Base-by-base conservation (phyloP, 2,113 vertebrate species). In the Daubentonia madagascariensis region DNA sequence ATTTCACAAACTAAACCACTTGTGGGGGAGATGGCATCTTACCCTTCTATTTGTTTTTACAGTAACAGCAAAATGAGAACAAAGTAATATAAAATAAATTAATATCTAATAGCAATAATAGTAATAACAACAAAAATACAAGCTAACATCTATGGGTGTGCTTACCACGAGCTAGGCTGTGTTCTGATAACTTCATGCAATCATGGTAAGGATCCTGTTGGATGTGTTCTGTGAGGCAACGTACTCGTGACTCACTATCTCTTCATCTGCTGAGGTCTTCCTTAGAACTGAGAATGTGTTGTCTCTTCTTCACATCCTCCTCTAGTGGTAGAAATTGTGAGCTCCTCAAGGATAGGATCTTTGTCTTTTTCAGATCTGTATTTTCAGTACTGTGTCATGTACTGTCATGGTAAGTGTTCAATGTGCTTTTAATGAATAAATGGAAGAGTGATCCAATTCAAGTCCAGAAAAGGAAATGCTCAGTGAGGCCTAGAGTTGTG, bases 221-320 rank as follows among this genome's bases (percentile, higher is more conserved):
- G 50, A n/a, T n/a, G 25, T 32, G 13, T 43, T 65, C 57, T 52
- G n/a, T 2, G 25, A 50, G 25, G 35, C 28, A 50, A 45, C 0
- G 1, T 10, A 32, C 25, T 14, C 20, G 1, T 2, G 1, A 28
- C 52, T 28, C 45, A 59, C 0, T 25, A 0, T 23, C 8, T 20
- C n/a, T 59, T 68, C 32, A 11, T 52, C 84, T 61, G 8, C 37
- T n/a, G 35, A 30, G 8, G 8, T 43, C 43, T 57, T 86, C 32
- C 61, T 92, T 16, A 4, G 6, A 57, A 4, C 3, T 7, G 40
- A 81, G 40, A 16, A 40, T 32, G 12, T 10, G 2, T 37, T 22
- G 4, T 68, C 20, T 11, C 23, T 22, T 45, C 50, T 57, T 50
- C 13, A 28, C 4, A 10, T 10, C 43, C 17, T 72, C 32, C 43